These are phyloP conservation scores for Sylvia atricapilla DNA, from an alignment of 2,113 vertebrate species.

Conservation along the genomic window DNA sequence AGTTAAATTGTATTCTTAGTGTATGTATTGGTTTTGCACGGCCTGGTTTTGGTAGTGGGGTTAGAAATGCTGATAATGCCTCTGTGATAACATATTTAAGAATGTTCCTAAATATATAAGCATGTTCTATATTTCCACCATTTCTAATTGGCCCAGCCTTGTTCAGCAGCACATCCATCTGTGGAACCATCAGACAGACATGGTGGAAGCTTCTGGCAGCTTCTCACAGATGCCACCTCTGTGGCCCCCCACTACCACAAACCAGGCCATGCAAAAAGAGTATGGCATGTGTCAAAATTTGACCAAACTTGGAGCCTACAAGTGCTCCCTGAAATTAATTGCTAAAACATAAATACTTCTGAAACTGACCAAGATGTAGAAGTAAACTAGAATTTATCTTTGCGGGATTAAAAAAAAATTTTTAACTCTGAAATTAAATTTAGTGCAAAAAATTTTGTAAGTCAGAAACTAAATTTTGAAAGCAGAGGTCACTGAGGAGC, in stretches of 20 bases:
- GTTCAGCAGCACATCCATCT: not conserved
- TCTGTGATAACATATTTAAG: not conserved
- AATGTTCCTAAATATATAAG: not conserved
- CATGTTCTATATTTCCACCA: not conserved
- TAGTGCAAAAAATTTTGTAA: not conserved
- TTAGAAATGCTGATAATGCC: not conserved
- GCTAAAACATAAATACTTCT: not conserved
- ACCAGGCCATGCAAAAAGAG: not conserved
- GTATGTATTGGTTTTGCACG: not conserved
- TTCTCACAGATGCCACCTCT: not conserved
- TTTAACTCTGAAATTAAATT: not conserved
- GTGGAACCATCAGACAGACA: not conserved
- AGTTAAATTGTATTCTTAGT: not conserved
- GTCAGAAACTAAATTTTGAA: not conserved
- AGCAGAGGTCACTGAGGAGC: not conserved
- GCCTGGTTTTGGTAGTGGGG: not conserved
- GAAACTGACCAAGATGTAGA: not conserved
- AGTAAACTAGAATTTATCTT: not conserved
- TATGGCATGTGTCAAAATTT: not conserved
- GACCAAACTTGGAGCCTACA: not conserved
- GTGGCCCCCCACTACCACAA: too few relatives aligned
- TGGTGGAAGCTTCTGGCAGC: not conserved
- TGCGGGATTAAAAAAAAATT: not conserved
- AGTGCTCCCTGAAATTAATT: not conserved
- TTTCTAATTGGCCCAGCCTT: not conserved